These are phyloP conservation scores for Pontoporia blainvillei DNA, from an alignment of 2,113 vertebrate genomes.

Conservation along the genomic window DNA sequence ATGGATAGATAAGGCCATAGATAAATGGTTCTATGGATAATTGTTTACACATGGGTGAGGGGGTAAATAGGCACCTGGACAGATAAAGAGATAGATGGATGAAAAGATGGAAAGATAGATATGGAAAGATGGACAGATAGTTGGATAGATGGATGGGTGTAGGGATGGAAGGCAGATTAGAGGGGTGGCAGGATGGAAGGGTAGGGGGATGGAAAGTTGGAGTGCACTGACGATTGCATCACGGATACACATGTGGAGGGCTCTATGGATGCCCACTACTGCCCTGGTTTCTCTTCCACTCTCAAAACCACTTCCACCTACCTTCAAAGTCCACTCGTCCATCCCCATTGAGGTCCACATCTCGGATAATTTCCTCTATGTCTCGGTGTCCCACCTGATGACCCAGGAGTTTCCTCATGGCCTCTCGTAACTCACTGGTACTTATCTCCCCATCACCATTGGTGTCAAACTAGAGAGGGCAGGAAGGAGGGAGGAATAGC, in stretches of 20 bases:
- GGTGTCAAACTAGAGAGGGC: conserved; percentile 90
- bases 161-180: not conserved
- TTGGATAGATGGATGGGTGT: not conserved
- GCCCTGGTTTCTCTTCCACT: not conserved
- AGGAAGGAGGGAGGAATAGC: not conserved
- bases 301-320: conserved; percentile 71
- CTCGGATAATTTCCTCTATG: conserved; percentile 95
- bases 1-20: not conserved
- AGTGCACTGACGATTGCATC: not conserved
- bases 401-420: conserved; percentile 97
- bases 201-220: too few species aligned
- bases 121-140: not conserved
- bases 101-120: not conserved
- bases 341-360: conserved; percentile 97
- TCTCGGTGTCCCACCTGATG: conserved; percentile 97
- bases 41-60: not conserved
- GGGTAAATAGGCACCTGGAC: not conserved
- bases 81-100: not conserved
- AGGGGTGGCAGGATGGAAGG: not conserved
- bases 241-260: not conserved
- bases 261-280: not conserved
- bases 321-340: conserved; percentile 99
- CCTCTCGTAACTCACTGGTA: conserved; percentile 94
- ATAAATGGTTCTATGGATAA: not conserved
- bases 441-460: conserved; percentile 98